Base-by-base conservation (phyloP, 1,140 invertebrate species). In the Heliconius himera region DNA sequence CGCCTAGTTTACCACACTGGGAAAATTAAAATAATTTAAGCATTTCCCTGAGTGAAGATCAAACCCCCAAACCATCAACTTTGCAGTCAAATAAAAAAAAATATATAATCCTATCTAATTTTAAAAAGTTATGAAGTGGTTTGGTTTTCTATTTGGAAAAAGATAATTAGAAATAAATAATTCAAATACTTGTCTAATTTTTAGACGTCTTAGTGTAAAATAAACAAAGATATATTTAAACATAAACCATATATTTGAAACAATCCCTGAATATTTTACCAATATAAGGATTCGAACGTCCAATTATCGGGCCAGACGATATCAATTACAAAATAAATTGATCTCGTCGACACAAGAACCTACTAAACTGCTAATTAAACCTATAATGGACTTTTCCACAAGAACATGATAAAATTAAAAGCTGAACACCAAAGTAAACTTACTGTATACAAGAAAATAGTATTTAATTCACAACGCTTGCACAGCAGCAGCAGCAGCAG, bases 381-480 rank as follows among this genome's bases (percentile, higher is more conserved):
- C 11, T 22, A 51, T 51, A 66, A 66, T 66, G 13, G 13, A 66
- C 20, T 8, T 66, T 5, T 16, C 60, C 26, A 13, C 26, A 26
- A 66, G 26, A 66, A 66, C 11, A 29, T 66, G 41, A 46, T 16
- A 46, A 46, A 46, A 16, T 16, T 46, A 46, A 46, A 46, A 20
- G 49, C 49, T 51, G 49, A 66, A 26, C n/a, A 60, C 60, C 22
- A 66, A 29, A 66, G 11, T 66, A 66, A 26, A 18, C 3, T 56
- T 29, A 29, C n/a, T 26, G 60, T 66, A 29, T 66, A 26, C 60
- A 29, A 66, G 26, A 66, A 29, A 66, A 66, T 29, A 29, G 22
- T 66, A 29, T 66, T 66, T 66, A 66, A 66, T 66, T 66, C n/a
- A 66, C 56, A 60, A 22, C 60, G 60, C 60, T 66, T 66, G 60